Evolutionary conservation across 2,888 invertebrate species (phyloP).

Genomic region (Cryptophagus acutangulus): DNA sequence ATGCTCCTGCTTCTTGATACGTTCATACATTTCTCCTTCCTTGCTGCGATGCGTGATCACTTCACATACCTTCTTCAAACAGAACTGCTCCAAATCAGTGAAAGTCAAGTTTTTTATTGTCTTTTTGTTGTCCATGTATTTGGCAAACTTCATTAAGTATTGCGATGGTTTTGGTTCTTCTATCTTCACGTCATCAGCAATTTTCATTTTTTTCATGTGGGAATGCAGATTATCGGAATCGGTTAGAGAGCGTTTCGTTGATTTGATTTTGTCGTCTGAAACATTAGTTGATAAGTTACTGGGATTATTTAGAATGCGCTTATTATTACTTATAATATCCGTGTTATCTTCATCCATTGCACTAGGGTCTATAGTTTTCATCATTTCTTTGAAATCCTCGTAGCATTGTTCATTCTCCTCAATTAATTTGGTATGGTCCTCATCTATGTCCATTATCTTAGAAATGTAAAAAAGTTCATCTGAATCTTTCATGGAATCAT

Average conservation of each 20-base stretch:
- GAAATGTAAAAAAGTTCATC: neutral
- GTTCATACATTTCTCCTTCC: constrained; percentile 63
- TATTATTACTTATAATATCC: constrained; percentile 19
- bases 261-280: constrained; percentile 9
- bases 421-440: neutral
- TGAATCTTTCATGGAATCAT: too few relatives aligned
- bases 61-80: constrained; percentile 71
- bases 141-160: constrained; percentile 29
- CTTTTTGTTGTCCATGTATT: constrained; percentile 43
- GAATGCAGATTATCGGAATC: constrained; percentile 6
- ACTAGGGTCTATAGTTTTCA: neutral
- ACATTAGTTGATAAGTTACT: neutral
- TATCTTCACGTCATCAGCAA: constrained; percentile 2
- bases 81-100: constrained; percentile 68
- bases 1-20: constrained; percentile 60
- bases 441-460: neutral
- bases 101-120: constrained; percentile 46
- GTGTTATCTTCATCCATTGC: constrained; percentile 1
- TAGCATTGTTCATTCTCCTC: neutral
- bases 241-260: constrained; percentile 16
- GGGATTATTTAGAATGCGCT: too few relatives aligned
- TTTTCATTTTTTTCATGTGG: constrained; percentile 3
- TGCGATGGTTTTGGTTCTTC: constrained; percentile 15
- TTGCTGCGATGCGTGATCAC: constrained; percentile 66
- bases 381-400: neutral